phyloP scores from a whole-genome alignment of 2,113 vertebrate genomes.

The Acanthochromis polyacanthus region DNA sequence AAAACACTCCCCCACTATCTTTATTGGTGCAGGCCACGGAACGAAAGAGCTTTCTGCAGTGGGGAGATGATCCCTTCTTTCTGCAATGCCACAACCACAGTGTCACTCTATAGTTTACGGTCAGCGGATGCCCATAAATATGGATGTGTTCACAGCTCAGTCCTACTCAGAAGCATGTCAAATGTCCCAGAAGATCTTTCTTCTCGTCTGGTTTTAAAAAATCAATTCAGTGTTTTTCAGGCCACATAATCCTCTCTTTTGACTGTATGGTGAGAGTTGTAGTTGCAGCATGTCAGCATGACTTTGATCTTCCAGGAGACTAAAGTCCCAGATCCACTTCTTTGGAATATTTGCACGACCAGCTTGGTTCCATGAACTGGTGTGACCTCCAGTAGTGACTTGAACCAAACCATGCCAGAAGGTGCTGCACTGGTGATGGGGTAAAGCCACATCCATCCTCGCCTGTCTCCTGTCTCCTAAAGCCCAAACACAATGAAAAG shows the following conservation, averaged over 20 bases:
- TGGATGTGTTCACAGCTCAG: constrained; percentile 48
- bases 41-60: constrained; percentile 37
- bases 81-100: constrained; percentile 44
- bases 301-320: background rate
- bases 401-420: constrained; percentile 40
- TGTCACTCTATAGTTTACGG: constrained; percentile 48
- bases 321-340: constrained; percentile 1
- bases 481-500: constrained; percentile 74
- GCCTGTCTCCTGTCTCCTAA: constrained; percentile 54
- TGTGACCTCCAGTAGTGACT: constrained; percentile 44
- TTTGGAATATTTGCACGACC: constrained; percentile 2
- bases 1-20: constrained; percentile 44
- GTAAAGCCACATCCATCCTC: constrained; percentile 54
- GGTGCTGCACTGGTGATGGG: constrained; percentile 35
- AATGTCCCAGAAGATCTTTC: constrained; percentile 23
- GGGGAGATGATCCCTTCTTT: constrained; percentile 55
- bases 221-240: constrained; percentile 8
- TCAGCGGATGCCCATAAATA: constrained; percentile 44
- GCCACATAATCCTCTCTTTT: constrained; percentile 12
- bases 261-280: constrained; percentile 14
- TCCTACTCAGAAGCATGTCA: constrained; percentile 25
- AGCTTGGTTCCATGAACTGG: constrained; percentile 49
- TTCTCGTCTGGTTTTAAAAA: background rate
- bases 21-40: constrained; percentile 42
- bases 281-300: constrained; percentile 13